Evolutionary conservation across 2,113 vertebrate species (phyloP).

Genomic region (Cyphomyrus discorhynchus): DNA sequence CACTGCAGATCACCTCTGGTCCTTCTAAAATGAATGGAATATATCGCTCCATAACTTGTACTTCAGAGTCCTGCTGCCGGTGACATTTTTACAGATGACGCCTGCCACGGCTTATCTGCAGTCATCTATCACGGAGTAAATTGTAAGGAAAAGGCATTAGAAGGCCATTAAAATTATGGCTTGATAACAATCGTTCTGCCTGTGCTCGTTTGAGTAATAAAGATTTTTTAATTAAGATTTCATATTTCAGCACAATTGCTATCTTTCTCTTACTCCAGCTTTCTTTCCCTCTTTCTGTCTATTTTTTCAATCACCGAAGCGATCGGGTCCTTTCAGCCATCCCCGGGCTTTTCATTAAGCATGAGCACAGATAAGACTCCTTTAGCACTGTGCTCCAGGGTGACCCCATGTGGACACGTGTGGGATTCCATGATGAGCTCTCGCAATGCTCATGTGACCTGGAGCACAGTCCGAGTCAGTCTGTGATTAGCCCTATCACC

Average conservation of each 20-base stretch:
- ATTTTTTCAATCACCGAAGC: slow-evolving; percentile 25
- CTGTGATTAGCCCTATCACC: not conserved
- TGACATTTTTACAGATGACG: slow-evolving; percentile 52
- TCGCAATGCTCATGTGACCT: not conserved
- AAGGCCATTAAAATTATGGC: slow-evolving; percentile 37
- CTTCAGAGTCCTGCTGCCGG: slow-evolving; percentile 26
- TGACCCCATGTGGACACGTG: slow-evolving; percentile 15
- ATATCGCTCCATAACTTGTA: slow-evolving; percentile 46
- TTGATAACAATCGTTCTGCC: slow-evolving; percentile 39
- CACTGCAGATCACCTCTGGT: slow-evolving; percentile 29
- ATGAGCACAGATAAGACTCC: slow-evolving; percentile 34
- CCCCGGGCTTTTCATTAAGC: slow-evolving; percentile 38
- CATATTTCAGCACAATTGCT: slow-evolving; percentile 37
- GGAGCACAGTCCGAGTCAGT: not conserved
- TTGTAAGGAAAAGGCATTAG: slow-evolving; percentile 27
- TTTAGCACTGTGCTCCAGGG: slow-evolving; percentile 22
- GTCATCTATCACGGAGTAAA: slow-evolving; percentile 28
- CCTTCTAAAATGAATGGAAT: slow-evolving; percentile 37
- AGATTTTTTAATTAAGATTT: slow-evolving; percentile 43
- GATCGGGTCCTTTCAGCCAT: slow-evolving; percentile 33
- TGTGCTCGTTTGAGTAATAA: slow-evolving; percentile 40
- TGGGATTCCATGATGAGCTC: not conserved
- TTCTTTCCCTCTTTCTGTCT: slow-evolving; percentile 16
- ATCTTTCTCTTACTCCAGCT: slow-evolving; percentile 13
- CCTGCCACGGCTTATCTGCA: slow-evolving; percentile 32